phyloP scores from a whole-genome alignment of 2,113 vertebrate species.

The Ophthalmolycus amberensis region DNA sequence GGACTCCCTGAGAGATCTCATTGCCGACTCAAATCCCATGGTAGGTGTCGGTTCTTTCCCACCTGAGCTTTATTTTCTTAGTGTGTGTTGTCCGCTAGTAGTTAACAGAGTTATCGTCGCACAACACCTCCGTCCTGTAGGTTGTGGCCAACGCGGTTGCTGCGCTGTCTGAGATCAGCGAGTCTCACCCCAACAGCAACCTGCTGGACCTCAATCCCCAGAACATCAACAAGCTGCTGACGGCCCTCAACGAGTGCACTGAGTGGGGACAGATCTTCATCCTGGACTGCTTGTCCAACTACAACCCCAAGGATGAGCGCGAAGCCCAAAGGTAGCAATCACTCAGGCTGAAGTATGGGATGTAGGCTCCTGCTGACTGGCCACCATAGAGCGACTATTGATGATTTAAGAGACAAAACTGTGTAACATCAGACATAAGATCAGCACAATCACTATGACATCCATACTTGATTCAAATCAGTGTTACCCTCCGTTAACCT shows the following conservation, averaged over 20 bases:
- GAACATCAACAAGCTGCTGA: constrained; percentile 99
- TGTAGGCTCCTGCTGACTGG: not conserved
- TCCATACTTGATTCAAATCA: not conserved
- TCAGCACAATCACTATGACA: not conserved
- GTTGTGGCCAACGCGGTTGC: constrained; percentile 98
- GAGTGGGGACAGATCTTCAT: constrained; percentile 99
- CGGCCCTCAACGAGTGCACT: constrained; percentile 96
- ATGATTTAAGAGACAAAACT: not conserved
- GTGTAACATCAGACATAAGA: not conserved
- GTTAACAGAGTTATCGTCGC: not conserved
- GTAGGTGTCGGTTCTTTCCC: constrained; percentile 70
- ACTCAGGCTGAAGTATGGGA: not conserved
- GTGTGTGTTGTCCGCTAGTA: not conserved
- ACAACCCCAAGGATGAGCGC: constrained; percentile 97
- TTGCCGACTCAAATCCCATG: constrained; percentile 99
- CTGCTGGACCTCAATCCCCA: constrained; percentile 98
- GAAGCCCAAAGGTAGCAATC: constrained; percentile 94
- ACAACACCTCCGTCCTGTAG: constrained; percentile 67
- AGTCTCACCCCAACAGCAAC: constrained; percentile 99
- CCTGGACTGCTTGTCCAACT: constrained; percentile 98
- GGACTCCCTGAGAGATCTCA: constrained; percentile 96
- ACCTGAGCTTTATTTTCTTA: not conserved
- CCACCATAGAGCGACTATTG: not conserved
- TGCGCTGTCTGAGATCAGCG: constrained; percentile 97
- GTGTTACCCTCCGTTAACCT: not conserved